Evolutionary conservation across 2,888 invertebrate genomes (phyloP), one percentile per base, ranked within the genome.

Genomic region (Notodonta ziczac): DNA sequence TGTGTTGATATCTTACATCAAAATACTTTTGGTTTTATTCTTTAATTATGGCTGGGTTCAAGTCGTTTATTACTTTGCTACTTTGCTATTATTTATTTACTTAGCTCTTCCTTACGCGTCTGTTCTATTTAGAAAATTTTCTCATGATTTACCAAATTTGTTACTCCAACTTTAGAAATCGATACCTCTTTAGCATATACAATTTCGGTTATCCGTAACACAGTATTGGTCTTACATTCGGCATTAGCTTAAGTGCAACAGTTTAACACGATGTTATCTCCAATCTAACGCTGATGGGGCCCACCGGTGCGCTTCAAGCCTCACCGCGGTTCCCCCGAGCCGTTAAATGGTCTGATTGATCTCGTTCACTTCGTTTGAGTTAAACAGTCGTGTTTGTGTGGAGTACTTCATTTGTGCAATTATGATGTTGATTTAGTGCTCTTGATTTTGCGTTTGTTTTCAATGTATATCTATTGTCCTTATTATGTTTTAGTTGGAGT

Each of bases 271-370:
- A 81, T 80, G 73, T 79, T 82, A 84, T 85, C 84, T 75, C 32
- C 52, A 69, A 82, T 82, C 81, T 82, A 78, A 69, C 74, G 77
- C 76, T 76, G 76, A 80, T 77, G 75, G 76, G 74, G 70, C 71
- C 73, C 77, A 74, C 77, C 72, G 69, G 75, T 69, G 60, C 69
- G 67, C 70, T 82, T 83, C 74, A 84, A 77, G 84, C 84, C 75
- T 63, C 76, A 62, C 78, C 80, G 82, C 85, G 77, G 76, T 82
- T 81, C 80, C 79, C 70, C 78, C 77, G 59, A 80, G 78, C 80
- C 77, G 82, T 81, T 85, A 84, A 87, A 81, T 81, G 80, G 77
- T 78, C 80, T 79, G 82, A 85, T 87, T 88, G 86, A 86, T 85
- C 82, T 82, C 72, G 70, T 71, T 81, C 75, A 81, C 76, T 82